Percentiles rank a stretch among this genome's conserved stretches.
Conservation (phyloP, 1,140 invertebrate genomes). For the Monochamus saltuarius region DNA sequence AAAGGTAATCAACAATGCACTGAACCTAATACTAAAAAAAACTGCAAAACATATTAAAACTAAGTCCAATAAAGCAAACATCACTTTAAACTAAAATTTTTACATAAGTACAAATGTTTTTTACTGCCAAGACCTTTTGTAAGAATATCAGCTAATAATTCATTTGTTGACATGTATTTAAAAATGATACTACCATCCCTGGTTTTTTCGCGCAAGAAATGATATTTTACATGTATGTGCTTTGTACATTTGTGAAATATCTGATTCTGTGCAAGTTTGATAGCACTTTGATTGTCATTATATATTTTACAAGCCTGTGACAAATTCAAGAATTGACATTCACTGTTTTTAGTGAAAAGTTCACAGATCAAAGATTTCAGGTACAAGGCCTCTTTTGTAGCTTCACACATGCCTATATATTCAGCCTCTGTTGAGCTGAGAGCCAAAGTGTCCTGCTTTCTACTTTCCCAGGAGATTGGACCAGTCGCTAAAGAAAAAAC, state of each 20-base stretch:
- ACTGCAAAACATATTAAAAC: not conserved
- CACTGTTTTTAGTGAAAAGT: constrained; percentile 7
- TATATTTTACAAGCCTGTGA: not conserved
- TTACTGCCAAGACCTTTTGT: constrained; percentile 15
- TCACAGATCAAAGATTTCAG: constrained; percentile 15
- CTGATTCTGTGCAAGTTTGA: constrained; percentile 22
- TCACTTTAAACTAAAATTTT: constrained; percentile 6
- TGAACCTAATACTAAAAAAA: too few species aligned
- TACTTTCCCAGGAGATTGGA: constrained; percentile 36
- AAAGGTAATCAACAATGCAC: too few species aligned
- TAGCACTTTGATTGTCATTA: constrained; percentile 23
- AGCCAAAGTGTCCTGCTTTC: constrained; percentile 41
- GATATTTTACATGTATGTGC: constrained; percentile 24
- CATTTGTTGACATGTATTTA: constrained; percentile 18
- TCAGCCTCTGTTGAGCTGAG: constrained; percentile 48
- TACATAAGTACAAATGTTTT: not conserved
- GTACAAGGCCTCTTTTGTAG: constrained; percentile 20
- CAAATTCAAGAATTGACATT: constrained; percentile 10
- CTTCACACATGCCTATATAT: constrained; percentile 37
- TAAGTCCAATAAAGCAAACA: not conserved
- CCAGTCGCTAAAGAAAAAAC: constrained; percentile 32
- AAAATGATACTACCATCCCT: constrained; percentile 14
- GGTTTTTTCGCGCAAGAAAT: constrained; percentile 23
- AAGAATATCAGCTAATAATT: constrained; percentile 23
- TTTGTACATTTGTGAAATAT: constrained; percentile 24